A percentile compares a stretch with the other conserved stretches of the same genome.
phyloP scores from a whole-genome alignment of 2,797 vertebrate genomes.

The Delichon dasypus region DNA sequence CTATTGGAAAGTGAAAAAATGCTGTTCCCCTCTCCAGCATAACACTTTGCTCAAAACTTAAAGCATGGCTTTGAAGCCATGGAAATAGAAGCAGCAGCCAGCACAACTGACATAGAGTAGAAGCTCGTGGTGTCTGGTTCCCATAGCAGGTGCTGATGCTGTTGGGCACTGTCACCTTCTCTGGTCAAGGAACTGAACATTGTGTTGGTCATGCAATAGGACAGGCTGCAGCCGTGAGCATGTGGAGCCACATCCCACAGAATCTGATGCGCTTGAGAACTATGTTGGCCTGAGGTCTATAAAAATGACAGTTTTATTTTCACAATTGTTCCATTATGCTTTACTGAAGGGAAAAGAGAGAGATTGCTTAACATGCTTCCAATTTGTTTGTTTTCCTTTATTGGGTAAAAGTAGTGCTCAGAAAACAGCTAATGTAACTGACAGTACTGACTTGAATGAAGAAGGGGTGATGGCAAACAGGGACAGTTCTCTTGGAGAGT shows the following conservation, averaged over 20 bases:
- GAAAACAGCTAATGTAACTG: conserved; percentile 31
- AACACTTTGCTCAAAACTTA: neutral
- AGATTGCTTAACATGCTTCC: conserved; percentile 12
- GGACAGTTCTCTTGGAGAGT: neutral
- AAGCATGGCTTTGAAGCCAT: neutral
- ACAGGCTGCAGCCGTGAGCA: neutral
- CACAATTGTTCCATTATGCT: conserved; percentile 10
- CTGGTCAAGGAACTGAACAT: neutral
- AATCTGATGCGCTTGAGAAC: neutral
- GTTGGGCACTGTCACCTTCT: neutral
- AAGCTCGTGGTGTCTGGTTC: neutral
- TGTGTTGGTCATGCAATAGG: neutral
- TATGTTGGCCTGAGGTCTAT: neutral
- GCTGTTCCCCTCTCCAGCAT: fast-evolving
- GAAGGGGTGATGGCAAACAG: conserved; percentile 2
- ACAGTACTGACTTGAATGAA: neutral
- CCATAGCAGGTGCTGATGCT: neutral
- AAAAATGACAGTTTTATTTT: conserved; percentile 35
- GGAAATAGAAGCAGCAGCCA: neutral
- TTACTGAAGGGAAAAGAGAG: neutral
- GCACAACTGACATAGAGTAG: neutral
- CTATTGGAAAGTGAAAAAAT: neutral
- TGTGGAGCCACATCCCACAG: neutral
- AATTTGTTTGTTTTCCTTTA: conserved; percentile 43
- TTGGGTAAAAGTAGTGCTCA: conserved; percentile 13